Evolutionary conservation across 2,888 invertebrate species (phyloP), one percentile per base, ranked within the genome.

Genomic region (Phalangium opilio): DNA sequence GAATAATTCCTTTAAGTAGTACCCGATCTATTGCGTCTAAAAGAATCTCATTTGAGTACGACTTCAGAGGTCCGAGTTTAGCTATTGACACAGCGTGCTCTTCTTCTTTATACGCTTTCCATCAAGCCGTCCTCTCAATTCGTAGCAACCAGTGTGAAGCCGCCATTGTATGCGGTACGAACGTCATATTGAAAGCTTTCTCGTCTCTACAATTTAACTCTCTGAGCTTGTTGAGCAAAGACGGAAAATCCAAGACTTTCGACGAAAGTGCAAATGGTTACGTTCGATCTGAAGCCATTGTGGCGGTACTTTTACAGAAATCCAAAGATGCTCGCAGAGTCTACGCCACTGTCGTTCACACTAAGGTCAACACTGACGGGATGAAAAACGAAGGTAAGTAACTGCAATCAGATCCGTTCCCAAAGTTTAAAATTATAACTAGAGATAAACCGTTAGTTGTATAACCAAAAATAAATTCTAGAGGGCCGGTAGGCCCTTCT

Each of bases 351-450:
- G 74, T 93, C 51, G 72, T 95, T 49, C 85, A 86, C 63, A 81
- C 85, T 33, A 85, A 83, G 66, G 81, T 79, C 43, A 96, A 96
- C 70, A 85, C 84, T 2, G 96, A 96, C 67, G 96, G 96, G 36
- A 70, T 74, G 70, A 95, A 95, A 70, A 80, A 65, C 4, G 27
- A 27, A 27, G 27, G 27, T 27, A 27, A 27, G 4, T 27, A 8
- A 8, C 27, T n/a, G n/a, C n/a, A n/a, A n/a, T n/a, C 5, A 27
- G 27, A 27, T 27, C 8, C 27, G 5, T 27, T 27, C 4, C 27
- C 4, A 27, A 27, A 27, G 27, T 27, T 27, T 7, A 4, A 8
- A 7, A 27, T 27, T 27, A 27, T 27, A 27, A 27, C 27, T n/a
- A n/a, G n/a, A n/a, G n/a, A n/a, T n/a, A n/a, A n/a, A n/a, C n/a